These are phyloP conservation scores for Chaenocephalus aceratus DNA, from an alignment of 2,113 vertebrate species.

Conservation along the genomic window DNA sequence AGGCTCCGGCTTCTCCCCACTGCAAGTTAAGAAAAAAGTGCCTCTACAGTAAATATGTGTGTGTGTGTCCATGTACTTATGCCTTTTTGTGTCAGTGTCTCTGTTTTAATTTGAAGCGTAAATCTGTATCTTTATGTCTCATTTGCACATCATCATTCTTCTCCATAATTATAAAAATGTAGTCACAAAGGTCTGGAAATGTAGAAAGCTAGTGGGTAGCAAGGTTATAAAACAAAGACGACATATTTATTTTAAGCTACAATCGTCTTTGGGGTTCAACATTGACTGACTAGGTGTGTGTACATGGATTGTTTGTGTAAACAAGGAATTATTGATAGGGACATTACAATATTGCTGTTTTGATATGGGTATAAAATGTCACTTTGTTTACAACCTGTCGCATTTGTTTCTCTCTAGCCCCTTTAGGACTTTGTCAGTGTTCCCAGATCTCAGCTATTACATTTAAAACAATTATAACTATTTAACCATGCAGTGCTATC, in stretches of 20 bases:
- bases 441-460: background rate
- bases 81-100: slow-evolving; percentile 17
- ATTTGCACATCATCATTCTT: background rate
- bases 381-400: background rate
- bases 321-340: background rate
- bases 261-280: background rate
- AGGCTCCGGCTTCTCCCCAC: slow-evolving; percentile 56
- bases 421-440: background rate
- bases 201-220: background rate
- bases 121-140: background rate
- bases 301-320: background rate
- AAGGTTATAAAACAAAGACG: background rate
- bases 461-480: too few species aligned
- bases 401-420: background rate
- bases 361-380: background rate
- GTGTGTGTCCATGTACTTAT: background rate
- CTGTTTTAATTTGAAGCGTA: background rate
- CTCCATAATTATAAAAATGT: background rate
- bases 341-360: background rate
- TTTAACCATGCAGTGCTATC: too few species aligned
- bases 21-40: slow-evolving; percentile 55
- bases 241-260: background rate
- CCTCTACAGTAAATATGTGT: slow-evolving; percentile 20
- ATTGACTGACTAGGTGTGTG: background rate
- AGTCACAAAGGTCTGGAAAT: background rate